These are phyloP conservation scores for Salminus brasiliensis DNA, from an alignment of 2,113 vertebrate species.

Conservation along the genomic window DNA sequence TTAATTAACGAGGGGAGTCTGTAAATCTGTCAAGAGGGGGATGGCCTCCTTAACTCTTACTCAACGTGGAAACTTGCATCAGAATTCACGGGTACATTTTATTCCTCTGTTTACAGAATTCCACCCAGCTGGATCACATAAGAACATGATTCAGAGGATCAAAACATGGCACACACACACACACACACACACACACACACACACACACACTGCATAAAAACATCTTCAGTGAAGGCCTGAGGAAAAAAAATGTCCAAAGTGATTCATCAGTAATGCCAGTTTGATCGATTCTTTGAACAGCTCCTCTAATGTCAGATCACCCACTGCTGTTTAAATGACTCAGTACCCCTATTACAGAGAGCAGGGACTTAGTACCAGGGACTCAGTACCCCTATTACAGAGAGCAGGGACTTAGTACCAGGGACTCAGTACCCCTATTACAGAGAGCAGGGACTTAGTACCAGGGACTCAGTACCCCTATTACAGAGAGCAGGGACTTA, in stretches of 20 bases:
- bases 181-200: neutral
- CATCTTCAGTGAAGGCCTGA: too few species aligned
- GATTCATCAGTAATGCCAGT: too few species aligned
- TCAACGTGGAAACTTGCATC: slow-evolving; percentile 52
- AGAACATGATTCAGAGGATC: neutral
- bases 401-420: too few species aligned
- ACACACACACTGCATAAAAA: neutral
- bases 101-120: slow-evolving; percentile 35
- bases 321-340: slow-evolving; percentile 42
- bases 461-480: too few species aligned
- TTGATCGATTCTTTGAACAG: neutral
- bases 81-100: slow-evolving; percentile 35
- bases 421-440: too few species aligned
- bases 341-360: neutral
- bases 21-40: slow-evolving; percentile 63
- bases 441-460: too few species aligned
- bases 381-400: too few species aligned
- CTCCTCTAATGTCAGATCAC: slow-evolving; percentile 41
- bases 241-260: too few species aligned
- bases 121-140: neutral
- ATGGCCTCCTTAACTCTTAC: slow-evolving; percentile 44
- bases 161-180: neutral
- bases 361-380: too few species aligned
- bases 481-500: too few species aligned
- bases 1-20: slow-evolving; percentile 65